Conservation (phyloP, 2,113 vertebrate genomes). For the Taurulus bubalis region DNA sequence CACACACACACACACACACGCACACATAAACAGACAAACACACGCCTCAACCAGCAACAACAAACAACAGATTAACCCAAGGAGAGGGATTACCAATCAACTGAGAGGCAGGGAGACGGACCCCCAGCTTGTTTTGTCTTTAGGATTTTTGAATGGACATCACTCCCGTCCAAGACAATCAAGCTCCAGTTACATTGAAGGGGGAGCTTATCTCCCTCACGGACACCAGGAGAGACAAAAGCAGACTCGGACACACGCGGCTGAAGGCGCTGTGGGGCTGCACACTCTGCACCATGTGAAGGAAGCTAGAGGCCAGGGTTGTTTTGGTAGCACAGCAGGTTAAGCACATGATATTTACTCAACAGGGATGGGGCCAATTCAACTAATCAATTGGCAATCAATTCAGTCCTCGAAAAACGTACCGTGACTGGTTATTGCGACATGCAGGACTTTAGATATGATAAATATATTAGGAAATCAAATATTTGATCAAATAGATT, state of each 20-base stretch:
- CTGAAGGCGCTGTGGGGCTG: conserved; percentile 35
- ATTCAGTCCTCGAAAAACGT: background rate
- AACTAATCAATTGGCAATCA: background rate
- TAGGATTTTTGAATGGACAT: conserved; percentile 61
- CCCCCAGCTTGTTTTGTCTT: conserved; percentile 68
- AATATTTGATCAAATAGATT: background rate
- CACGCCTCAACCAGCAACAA: conserved; percentile 51
- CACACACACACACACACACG: conserved; percentile 21
- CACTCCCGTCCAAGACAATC: conserved; percentile 58
- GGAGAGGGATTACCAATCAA: conserved; percentile 77
- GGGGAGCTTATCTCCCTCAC: conserved; percentile 64
- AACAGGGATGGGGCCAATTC: background rate
- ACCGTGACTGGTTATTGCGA: background rate
- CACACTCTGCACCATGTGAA: conserved; percentile 27
- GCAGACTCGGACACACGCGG: conserved; percentile 51
- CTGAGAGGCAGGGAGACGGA: conserved; percentile 62
- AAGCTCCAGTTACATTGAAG: conserved; percentile 50
- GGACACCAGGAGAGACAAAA: conserved; percentile 59
- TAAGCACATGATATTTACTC: conserved; percentile 20
- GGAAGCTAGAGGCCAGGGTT: conserved; percentile 17
- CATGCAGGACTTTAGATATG: background rate
- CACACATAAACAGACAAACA: conserved; percentile 41
- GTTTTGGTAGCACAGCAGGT: conserved; percentile 23
- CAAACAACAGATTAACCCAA: conserved; percentile 77
- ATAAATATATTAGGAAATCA: background rate